Percentiles rank a stretch among this genome's conserved stretches.
phyloP scores from a whole-genome alignment of 2,797 vertebrate genomes.

The Natrix natrix region DNA sequence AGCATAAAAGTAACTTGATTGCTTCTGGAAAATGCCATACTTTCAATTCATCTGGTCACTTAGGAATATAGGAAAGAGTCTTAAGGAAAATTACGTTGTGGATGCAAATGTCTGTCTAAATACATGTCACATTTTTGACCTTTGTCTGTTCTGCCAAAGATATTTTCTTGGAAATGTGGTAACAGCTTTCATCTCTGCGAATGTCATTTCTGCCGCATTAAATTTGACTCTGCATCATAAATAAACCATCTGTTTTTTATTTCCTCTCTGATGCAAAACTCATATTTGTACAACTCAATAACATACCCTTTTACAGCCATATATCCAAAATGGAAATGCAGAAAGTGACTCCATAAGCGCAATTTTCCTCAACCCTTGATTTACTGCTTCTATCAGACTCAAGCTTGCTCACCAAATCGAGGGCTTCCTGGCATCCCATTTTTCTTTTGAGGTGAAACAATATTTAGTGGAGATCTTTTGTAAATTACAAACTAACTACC shows the following conservation, averaged over 20 bases:
- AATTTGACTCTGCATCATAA: conserved; percentile 3
- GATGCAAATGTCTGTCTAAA: background rate
- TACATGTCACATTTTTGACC: background rate
- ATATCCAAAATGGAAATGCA: background rate
- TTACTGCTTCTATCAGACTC: background rate
- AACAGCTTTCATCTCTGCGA: background rate
- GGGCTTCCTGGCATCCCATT: background rate
- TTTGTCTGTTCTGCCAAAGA: background rate
- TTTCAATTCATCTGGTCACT: background rate
- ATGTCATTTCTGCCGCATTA: background rate
- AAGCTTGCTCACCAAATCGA: background rate
- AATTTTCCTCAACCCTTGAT: background rate
- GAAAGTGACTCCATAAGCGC: background rate
- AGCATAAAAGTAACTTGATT: background rate
- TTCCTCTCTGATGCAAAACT: conserved; percentile 7
- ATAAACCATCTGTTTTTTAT: conserved; percentile 14
- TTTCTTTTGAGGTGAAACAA: background rate
- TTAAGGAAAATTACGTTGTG: background rate
- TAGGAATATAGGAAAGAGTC: background rate
- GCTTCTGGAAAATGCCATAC: background rate
- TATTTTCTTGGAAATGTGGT: conserved; percentile 9
- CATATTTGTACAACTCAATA: background rate
- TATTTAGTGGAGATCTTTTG: background rate
- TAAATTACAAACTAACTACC: background rate
- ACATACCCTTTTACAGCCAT: background rate